phyloP scores from a whole-genome alignment of 2,113 vertebrate genomes.

The Brienomyrus brachyistius region DNA sequence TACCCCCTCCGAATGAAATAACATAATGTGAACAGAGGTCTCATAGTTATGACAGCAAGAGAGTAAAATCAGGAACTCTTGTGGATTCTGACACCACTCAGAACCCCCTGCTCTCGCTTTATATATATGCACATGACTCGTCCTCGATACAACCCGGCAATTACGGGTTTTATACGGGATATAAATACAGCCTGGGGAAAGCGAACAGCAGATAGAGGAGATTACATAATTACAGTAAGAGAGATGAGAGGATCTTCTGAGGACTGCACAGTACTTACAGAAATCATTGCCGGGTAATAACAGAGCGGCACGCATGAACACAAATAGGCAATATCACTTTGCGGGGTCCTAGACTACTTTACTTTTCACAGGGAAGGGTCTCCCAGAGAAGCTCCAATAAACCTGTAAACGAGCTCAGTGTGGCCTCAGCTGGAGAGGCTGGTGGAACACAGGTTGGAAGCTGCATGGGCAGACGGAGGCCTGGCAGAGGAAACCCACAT shows the following conservation, averaged over 20 bases:
- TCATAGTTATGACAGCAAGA: not conserved
- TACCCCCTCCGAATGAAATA: not conserved
- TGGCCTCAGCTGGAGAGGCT: not conserved
- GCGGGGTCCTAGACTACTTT: not conserved
- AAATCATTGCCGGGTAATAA: not conserved
- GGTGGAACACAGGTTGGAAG: not conserved
- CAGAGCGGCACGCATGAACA: not conserved
- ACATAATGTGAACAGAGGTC: not conserved
- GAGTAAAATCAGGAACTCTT: not conserved
- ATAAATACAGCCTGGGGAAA: not conserved
- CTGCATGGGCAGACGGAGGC: not conserved
- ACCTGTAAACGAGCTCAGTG: not conserved
- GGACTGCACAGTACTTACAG: conserved; percentile 8
- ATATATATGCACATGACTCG: not conserved
- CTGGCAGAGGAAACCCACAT: not conserved
- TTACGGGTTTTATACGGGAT: not conserved
- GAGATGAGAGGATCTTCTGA: conserved; percentile 3
- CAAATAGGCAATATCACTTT: not conserved
- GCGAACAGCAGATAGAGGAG: not conserved
- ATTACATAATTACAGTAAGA: conserved; percentile 9
- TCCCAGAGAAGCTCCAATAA: not conserved
- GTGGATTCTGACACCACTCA: not conserved
- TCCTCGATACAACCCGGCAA: not conserved
- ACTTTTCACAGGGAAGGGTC: not conserved
- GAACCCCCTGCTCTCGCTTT: not conserved